Evolutionary conservation across 2,888 invertebrate species (phyloP).

Genomic region (Mycalesis mineus): DNA sequence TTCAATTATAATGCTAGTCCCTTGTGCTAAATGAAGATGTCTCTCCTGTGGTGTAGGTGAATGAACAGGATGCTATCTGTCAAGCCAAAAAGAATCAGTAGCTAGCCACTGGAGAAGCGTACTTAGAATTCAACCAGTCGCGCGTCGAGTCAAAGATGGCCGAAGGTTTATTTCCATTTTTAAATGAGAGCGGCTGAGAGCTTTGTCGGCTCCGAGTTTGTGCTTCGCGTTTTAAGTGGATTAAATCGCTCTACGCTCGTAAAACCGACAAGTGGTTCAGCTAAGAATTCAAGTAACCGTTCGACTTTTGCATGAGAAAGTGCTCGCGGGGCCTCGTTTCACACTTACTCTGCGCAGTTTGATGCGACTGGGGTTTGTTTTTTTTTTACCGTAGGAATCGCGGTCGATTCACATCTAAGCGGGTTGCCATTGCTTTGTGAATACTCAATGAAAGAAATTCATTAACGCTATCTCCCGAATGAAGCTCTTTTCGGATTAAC

Average conservation of each 20-base stretch:
- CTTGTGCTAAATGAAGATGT: constrained; percentile 24
- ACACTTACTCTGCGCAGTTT: constrained; percentile 62
- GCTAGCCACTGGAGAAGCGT: constrained; percentile 59
- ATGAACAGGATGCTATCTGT: constrained; percentile 36
- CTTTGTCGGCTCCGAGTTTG: constrained; percentile 76
- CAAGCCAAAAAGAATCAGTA: constrained; percentile 56
- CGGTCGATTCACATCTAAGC: constrained; percentile 53
- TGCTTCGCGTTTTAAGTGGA: constrained; percentile 79
- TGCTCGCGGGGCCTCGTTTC: constrained; percentile 63
- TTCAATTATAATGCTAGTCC: neutral
- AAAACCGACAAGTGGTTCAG: constrained; percentile 77
- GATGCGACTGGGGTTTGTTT: constrained; percentile 59
- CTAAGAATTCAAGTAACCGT: constrained; percentile 77
- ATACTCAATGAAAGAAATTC: constrained; percentile 67
- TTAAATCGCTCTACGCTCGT: constrained; percentile 78
- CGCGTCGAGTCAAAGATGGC: constrained; percentile 74
- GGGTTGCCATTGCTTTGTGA: constrained; percentile 58
- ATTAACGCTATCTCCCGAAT: constrained; percentile 54
- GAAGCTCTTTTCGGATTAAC: constrained; percentile 44
- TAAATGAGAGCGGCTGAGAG: constrained; percentile 78
- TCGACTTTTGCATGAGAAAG: constrained; percentile 78
- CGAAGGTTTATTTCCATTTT: constrained; percentile 77
- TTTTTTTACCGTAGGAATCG: constrained; percentile 47
- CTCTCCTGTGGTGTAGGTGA: constrained; percentile 9
- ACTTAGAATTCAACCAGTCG: constrained; percentile 71